Percentiles rank a stretch among this genome's conserved stretches.
phyloP scores from a whole-genome alignment of 2,888 invertebrate genomes.

The Meta bourneti region DNA sequence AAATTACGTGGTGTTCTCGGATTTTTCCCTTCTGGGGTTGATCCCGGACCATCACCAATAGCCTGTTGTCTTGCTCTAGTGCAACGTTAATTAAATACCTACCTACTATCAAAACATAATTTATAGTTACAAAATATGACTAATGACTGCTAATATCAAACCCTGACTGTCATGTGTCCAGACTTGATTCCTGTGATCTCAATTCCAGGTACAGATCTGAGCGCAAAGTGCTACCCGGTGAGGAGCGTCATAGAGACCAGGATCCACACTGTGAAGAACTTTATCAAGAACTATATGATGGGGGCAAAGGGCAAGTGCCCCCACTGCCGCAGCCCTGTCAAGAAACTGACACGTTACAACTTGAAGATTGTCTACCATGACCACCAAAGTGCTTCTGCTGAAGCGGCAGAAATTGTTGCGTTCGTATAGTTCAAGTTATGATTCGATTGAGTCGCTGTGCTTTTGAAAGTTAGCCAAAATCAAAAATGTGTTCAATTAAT shows the following conservation, averaged over 20 bases:
- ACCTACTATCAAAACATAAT: too few relatives aligned
- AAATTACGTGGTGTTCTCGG: too few relatives aligned
- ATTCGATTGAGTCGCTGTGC: too few relatives aligned
- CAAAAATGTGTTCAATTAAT: too few relatives aligned
- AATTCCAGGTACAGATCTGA: not conserved
- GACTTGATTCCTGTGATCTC: not conserved
- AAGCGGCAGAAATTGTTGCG: not conserved
- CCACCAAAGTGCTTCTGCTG: not conserved
- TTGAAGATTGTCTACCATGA: constrained; percentile 42
- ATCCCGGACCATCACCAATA: too few relatives aligned
- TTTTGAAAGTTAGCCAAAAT: too few relatives aligned
- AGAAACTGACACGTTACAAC: constrained; percentile 46
- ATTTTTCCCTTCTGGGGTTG: too few relatives aligned
- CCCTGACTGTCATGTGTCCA: too few relatives aligned
- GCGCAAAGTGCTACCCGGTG: constrained; percentile 41
- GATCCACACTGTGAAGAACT: constrained; percentile 78
- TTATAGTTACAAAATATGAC: too few relatives aligned
- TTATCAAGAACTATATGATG: constrained; percentile 78
- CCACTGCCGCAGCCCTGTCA: constrained; percentile 67
- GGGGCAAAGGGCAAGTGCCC: constrained; percentile 71
- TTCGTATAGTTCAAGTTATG: not conserved
- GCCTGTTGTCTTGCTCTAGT: too few relatives aligned
- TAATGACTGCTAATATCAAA: too few relatives aligned
- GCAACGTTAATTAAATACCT: too few relatives aligned
- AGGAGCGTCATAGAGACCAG: constrained; percentile 79